Conservation (phyloP, 2,113 vertebrate genomes). For the Mixornis gularis region DNA sequence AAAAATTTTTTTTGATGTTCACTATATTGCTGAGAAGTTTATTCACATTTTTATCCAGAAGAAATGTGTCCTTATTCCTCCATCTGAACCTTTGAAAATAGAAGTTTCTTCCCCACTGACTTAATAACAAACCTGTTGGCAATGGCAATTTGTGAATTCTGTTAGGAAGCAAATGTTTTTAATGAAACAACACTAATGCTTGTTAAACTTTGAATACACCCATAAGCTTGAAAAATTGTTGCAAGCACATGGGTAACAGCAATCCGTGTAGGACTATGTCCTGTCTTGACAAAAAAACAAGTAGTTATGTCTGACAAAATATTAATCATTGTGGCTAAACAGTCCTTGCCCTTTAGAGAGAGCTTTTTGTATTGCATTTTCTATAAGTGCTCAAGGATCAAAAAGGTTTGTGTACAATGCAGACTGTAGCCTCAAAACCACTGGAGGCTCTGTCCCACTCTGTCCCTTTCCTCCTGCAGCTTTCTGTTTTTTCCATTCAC, state of each 20-base stretch:
- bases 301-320: neutral
- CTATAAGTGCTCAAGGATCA: neutral
- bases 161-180: neutral
- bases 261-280: neutral
- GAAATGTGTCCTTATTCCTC: neutral
- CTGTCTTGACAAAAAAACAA: neutral
- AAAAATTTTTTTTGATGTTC: neutral
- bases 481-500: neutral
- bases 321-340: neutral
- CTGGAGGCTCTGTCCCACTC: neutral
- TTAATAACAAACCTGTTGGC: neutral
- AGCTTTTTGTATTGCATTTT: neutral
- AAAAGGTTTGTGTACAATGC: neutral
- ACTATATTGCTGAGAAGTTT: neutral
- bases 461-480: neutral
- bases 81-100: neutral
- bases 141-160: neutral
- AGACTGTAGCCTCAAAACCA: neutral
- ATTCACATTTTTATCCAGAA: neutral
- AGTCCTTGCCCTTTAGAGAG: fast-evolving
- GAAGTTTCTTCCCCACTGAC: fast-evolving
- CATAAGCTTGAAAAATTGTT: neutral
- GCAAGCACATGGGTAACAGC: neutral
- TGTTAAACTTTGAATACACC: neutral
- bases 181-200: neutral